Evolutionary conservation across 2,797 vertebrate genomes (phyloP).

Genomic region (Enteromius treurensis): DNA sequence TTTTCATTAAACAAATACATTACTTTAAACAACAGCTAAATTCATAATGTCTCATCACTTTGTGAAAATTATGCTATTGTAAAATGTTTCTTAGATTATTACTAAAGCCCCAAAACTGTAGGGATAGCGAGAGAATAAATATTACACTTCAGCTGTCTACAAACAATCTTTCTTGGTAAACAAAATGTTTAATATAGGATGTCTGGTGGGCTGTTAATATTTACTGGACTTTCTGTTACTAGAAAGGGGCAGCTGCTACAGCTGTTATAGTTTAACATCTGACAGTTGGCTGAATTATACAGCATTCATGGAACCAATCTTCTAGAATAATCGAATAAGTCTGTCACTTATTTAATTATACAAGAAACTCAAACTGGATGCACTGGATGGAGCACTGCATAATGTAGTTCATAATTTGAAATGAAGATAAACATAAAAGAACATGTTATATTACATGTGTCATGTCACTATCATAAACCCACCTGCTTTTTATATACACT

Average conservation of each 20-base stretch:
- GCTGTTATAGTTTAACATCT: not conserved
- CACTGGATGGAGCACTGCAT: not conserved
- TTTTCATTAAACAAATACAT: not conserved
- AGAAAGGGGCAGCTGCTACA: not conserved
- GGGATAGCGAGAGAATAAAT: not conserved
- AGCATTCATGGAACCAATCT: not conserved
- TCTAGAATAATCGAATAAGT: not conserved
- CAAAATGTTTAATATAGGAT: not conserved
- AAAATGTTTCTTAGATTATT: not conserved
- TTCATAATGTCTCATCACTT: not conserved
- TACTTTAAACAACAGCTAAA: not conserved
- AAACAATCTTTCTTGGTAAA: not conserved
- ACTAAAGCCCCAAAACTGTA: not conserved
- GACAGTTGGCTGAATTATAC: not conserved
- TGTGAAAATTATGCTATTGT: not conserved
- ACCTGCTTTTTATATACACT: conserved; percentile 51
- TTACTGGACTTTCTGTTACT: not conserved
- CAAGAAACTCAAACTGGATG: not conserved
- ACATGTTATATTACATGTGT: conserved; percentile 18
- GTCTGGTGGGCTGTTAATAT: not conserved
- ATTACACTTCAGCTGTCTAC: not conserved
- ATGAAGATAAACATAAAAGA: not conserved
- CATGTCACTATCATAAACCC: conserved; percentile 43
- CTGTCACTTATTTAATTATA: not conserved
- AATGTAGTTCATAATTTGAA: conserved; percentile 31